Base-by-base conservation (phyloP, 2,797 vertebrate species). In the Ptychadena robeensis region DNA sequence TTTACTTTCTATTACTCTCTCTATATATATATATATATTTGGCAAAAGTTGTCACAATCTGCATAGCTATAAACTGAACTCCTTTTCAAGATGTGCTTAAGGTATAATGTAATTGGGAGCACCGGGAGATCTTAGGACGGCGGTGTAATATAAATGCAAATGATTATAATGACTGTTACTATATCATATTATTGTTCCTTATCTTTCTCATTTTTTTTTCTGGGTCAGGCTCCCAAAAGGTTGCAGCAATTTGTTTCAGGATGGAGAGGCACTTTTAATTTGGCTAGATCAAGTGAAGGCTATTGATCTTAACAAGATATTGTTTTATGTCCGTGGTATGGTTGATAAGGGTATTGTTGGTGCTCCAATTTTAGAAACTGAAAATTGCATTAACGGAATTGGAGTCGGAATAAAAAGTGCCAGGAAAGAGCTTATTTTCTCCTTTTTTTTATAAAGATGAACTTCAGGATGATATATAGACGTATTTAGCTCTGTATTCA, bases 81-180 rank as follows among this genome's bases (percentile, higher is more conserved):
- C 44, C 59, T 44, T 68, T 68, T 66, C 64, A 83, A 72, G 81
- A 64, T 63, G 70, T 81, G 22, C 70, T 68, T 75, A 78, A 72
- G 81, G 68, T 78, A 69, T 71, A 73, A 83, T 71, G 65, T 84
- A 80, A 80, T 75, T 70, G 82, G 44, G 71, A 80, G 35, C 64
- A 64, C 35, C 4, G 71, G 27, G 73, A 76, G 65, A 76, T 72
- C 72, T 80, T 71, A 11, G 53, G 70, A 48, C 37, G 34, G 59
- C 64, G 57, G 71, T 76, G 66, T 73, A 85, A 80, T 80, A 85
- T 80, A 85, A 76, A 80, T 71, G 72, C 65, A 85, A 85, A 85
- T 80, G 27, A 80, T 80, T 27, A 48, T 48, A 76, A 64, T 74
- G 53, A 25, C 57, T 75, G 48, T 80, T 71, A 80, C 83, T 65